phyloP scores from a whole-genome alignment of 2,888 invertebrate genomes.

The Pseudococcus longispinus region DNA sequence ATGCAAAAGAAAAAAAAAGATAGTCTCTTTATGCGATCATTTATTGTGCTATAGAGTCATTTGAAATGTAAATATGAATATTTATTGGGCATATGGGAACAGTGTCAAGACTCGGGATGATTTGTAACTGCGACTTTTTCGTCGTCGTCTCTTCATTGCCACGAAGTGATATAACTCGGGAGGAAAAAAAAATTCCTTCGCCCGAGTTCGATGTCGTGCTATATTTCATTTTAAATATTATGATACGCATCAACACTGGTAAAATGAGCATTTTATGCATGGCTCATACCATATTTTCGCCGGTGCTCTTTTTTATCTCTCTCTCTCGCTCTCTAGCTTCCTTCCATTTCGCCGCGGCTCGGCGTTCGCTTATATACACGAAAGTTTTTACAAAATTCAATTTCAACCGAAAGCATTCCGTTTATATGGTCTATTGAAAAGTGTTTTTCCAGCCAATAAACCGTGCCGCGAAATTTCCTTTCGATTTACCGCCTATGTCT shows the following conservation, averaged over 20 bases:
- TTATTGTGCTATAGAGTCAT: slow-evolving; percentile 22
- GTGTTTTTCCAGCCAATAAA: slow-evolving; percentile 28
- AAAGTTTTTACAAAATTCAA: slow-evolving; percentile 36
- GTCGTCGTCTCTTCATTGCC: slow-evolving; percentile 31
- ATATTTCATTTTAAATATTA: slow-evolving; percentile 46
- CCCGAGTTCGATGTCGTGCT: slow-evolving; percentile 27
- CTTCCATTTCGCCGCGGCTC: background rate
- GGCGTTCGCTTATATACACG: background rate
- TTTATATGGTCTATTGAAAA: slow-evolving; percentile 28
- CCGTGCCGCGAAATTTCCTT: slow-evolving; percentile 30
- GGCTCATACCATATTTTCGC: slow-evolving; percentile 22
- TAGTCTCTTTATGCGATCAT: slow-evolving; percentile 19
- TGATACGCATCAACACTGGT: slow-evolving; percentile 34
- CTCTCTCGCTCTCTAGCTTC: background rate
- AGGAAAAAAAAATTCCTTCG: slow-evolving; percentile 2
- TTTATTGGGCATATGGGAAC: slow-evolving; percentile 43
- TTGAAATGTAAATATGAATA: slow-evolving; percentile 42
- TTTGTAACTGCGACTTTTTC: slow-evolving; percentile 40
- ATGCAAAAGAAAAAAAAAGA: background rate
- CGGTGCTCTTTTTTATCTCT: background rate
- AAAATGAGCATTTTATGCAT: slow-evolving; percentile 42
- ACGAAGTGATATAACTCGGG: background rate
- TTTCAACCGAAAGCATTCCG: slow-evolving; percentile 26
- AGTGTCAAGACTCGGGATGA: slow-evolving; percentile 25
- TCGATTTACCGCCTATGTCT: slow-evolving; percentile 32